A percentile compares a stretch with the other conserved stretches of the same genome.
Evolutionary conservation across 1,140 invertebrate genomes (phyloP).

Genomic region (Caenorhabditis inopinata): DNA sequence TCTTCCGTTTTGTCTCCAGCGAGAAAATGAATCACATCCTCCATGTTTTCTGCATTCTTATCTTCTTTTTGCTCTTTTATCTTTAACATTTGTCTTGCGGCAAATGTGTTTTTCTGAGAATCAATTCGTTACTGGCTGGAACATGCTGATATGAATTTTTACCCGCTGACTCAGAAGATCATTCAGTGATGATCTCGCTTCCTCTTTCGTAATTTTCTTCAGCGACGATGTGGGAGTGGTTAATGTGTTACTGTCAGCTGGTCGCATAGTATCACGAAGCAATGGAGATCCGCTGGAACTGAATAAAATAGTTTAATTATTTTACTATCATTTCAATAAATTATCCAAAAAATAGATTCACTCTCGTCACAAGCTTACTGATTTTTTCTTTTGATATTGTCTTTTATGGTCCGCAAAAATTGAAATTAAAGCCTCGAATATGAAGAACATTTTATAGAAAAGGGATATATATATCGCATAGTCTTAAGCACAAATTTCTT

Average conservation of each 20-base stretch:
- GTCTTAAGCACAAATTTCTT: too few species aligned
- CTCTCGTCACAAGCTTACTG: too few species aligned
- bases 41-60: neutral
- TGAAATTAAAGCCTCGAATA: too few species aligned
- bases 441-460: too few species aligned
- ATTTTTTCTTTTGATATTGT: too few species aligned
- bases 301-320: neutral
- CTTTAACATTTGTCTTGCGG: neutral
- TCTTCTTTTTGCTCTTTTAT: neutral
- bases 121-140: too few species aligned
- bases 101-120: constrained; percentile 10
- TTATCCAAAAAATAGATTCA: too few species aligned
- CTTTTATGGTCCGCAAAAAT: too few species aligned
- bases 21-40: neutral
- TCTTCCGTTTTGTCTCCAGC: neutral
- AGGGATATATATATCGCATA: too few species aligned
- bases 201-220: constrained; percentile 6
- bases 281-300: constrained; percentile 7
- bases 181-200: neutral
- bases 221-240: neutral
- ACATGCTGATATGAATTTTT: too few species aligned
- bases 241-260: neutral
- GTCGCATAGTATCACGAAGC: constrained; percentile 4
- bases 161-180: neutral
- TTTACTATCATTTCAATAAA: too few species aligned